These are phyloP conservation scores for Scaptodrosophila lebanonensis DNA, from an alignment of 1,140 invertebrate species.

Conservation along the genomic window DNA sequence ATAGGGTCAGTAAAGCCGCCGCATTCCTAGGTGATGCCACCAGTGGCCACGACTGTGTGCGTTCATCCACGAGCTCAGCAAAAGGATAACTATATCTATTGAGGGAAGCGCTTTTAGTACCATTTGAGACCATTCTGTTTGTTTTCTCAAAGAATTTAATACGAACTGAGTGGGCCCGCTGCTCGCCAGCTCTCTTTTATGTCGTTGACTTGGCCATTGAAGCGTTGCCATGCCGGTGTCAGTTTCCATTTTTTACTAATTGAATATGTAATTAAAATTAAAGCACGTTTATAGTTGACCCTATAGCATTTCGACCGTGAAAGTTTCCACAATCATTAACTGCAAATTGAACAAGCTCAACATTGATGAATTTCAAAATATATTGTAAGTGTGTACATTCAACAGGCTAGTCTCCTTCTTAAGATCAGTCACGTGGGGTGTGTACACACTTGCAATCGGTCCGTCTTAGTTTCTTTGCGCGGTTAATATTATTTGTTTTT, in stretches of 20 bases:
- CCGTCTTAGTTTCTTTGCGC: too few species aligned
- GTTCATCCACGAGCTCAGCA: conserved; percentile 59
- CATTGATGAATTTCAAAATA: too few species aligned
- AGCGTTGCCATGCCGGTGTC: conserved; percentile 14
- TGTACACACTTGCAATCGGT: too few species aligned
- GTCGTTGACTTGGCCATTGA: conserved; percentile 13
- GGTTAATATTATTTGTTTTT: too few species aligned
- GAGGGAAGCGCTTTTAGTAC: conserved; percentile 14
- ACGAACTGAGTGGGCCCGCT: conserved; percentile 27
- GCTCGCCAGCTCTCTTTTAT: conserved; percentile 24
- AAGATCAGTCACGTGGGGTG: too few species aligned
- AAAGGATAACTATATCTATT: conserved; percentile 29
- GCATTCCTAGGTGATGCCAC: conserved; percentile 91
- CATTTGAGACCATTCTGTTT: conserved; percentile 15
- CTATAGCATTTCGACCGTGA: conserved; percentile 17
- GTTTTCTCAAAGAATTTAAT: conserved; percentile 12
- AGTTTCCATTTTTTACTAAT: conserved; percentile 8
- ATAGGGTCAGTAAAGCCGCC: conserved; percentile 84
- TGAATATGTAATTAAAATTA: neutral
- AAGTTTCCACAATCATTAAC: neutral
- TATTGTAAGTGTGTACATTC: too few species aligned
- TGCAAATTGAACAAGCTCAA: too few species aligned
- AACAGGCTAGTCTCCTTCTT: too few species aligned
- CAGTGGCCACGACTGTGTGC: conserved; percentile 91
- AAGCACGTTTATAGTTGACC: conserved; percentile 12